Base-by-base conservation (phyloP, 2,888 invertebrate species). In the Listrodromus nycthemerus region DNA sequence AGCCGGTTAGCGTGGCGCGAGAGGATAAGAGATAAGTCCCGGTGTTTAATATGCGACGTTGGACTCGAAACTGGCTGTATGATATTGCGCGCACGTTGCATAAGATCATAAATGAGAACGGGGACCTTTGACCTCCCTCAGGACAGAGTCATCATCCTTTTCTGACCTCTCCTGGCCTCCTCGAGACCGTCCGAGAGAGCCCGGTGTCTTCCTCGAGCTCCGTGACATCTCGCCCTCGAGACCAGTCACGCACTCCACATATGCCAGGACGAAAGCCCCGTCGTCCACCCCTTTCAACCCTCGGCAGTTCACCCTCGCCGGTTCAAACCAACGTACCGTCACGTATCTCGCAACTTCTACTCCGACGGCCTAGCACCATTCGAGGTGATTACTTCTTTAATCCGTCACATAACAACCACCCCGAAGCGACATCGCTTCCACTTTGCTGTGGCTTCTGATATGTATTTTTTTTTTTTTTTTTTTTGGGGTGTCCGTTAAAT, bases 81-180 rank as follows among this genome's bases (percentile, higher is more conserved):
- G 89, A 90, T 89, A 90, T 90, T 90, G 88, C 90, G 89, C 88
- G 89, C 89, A 89, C 89, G 90, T 90, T 91, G 91, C 91, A 91
- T 89, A 90, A 91, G 91, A 91, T 92, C 90, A 87, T 87, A 90
- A 92, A 91, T 91, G 90, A 91, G 90, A 88, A 86, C 89, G 75
- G 87, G 86, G 87, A 89, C 89, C 89, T 86, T 85, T 86, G 87
- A 88, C 88, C 89, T 88, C 87, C 89, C 87, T 76, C 81, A 85
- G 88, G 86, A 89, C 86, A 82, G 84, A 89, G 89, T 90, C 90
- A 89, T 91, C 90, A 89, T 90, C 89, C 90, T 89, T 87, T 90
- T 88, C 87, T 84, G 88, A 87, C 87, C 87, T 86, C 82, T 69
- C 82, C 79, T 82, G 81, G 83, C 82, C 82, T 21, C 45, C 50